These are phyloP conservation scores for Bombus pascuorum DNA, from an alignment of 1,140 invertebrate species.

Conservation along the genomic window DNA sequence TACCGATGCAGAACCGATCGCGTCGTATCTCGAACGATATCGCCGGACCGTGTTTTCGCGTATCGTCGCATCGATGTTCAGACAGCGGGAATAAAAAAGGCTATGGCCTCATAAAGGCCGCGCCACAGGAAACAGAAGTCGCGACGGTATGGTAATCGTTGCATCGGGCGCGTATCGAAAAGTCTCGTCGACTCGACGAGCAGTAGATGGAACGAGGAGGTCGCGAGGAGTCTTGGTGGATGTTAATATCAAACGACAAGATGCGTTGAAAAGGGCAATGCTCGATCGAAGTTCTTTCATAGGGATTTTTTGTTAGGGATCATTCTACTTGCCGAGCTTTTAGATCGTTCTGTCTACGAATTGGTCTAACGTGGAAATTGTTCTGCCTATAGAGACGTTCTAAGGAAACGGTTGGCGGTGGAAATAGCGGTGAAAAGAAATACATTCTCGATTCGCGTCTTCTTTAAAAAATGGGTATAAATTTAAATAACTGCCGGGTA, in stretches of 20 bases:
- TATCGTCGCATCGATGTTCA: constrained; percentile 35
- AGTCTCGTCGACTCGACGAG: too few relatives aligned
- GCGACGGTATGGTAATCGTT: constrained; percentile 52
- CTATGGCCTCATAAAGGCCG: constrained; percentile 35
- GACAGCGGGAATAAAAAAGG: constrained; percentile 42
- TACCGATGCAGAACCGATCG: constrained; percentile 64
- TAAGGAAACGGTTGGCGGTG: neutral
- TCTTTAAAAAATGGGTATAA: too few relatives aligned
- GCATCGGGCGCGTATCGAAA: neutral
- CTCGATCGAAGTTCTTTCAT: neutral
- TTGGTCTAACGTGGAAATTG: too few relatives aligned
- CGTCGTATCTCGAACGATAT: constrained; percentile 61
- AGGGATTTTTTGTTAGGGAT: neutral
- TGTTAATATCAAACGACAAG: neutral
- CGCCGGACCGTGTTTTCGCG: constrained; percentile 39
- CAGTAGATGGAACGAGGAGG: neutral
- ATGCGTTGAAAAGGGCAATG: too few relatives aligned
- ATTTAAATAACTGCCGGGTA: neutral
- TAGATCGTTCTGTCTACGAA: neutral
- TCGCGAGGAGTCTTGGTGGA: neutral
- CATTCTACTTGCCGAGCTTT: too few relatives aligned
- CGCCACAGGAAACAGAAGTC: constrained; percentile 44
- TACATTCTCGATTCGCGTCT: too few relatives aligned
- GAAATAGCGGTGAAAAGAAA: too few relatives aligned
- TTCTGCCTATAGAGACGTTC: neutral